Evolutionary conservation across 1,140 invertebrate species (phyloP), one percentile per base, ranked within the genome.

Genomic region (Hermatobates lingyangjiaoensis): DNA sequence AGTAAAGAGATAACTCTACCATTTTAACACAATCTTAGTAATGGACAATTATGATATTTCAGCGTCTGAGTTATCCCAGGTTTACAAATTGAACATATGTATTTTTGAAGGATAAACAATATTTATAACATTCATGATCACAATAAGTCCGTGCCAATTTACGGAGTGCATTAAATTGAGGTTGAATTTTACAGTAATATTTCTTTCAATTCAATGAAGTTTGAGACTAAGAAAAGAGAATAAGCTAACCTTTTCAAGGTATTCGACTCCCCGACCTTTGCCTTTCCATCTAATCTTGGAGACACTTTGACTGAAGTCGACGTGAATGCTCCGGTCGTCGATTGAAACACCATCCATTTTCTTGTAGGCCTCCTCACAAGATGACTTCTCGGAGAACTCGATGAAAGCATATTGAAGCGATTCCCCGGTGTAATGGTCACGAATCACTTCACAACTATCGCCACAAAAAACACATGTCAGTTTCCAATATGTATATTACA

Each of bases 301-400:
- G 0, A 99, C 94, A 40, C 91, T 96, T 63, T 99, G 96, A 58
- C 91, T 96, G 69, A 99, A 99, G 67, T 99, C 96, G 1, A 99
- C 96, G 67, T 99, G 95, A 59, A 99, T 98, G 59, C 96, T 72
- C 44, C 96, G 69, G 64, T 99, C 96, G 70, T 99, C 96, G 60
- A 99, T 98, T 0, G 98, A 69, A 0, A 98, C 94, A 71, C 99
- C 99, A 62, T 98, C 94, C 96, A 99, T 99, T 73, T 99, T 99
- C 60, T 98, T 95, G 69, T 92, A 99, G 2, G 96, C 96, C 58
- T 89, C 83, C 71, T 99, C 96, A 71, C 95, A 98, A 10, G 92
- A 79, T 64, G 95, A 81, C 58, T 83, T 79, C 55, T 94, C 82
- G 54, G 86, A 87, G 74, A 98, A 99, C 67, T 99, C 96, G 58